Evolutionary conservation across 2,888 invertebrate genomes (phyloP).

Genomic region (Dryocosmus kuriphilus): DNA sequence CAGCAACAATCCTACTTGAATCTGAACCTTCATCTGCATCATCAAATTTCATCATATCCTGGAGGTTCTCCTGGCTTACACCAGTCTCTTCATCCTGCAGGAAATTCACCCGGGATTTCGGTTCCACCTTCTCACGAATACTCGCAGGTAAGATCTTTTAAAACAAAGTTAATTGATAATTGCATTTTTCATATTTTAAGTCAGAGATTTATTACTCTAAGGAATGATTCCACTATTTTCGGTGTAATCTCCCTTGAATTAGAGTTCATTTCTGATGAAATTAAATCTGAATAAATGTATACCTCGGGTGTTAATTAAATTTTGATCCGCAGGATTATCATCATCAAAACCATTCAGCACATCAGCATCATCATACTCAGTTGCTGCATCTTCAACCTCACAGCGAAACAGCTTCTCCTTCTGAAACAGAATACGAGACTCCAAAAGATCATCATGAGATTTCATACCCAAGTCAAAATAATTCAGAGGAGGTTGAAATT

Average conservation of each 20-base stretch:
- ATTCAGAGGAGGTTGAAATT: conserved; percentile 56
- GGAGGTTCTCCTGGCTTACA: conserved; percentile 51
- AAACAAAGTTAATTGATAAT: neutral
- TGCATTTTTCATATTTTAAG: too few relatives aligned
- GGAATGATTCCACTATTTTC: too few relatives aligned
- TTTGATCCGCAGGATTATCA: conserved; percentile 51
- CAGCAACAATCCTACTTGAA: conserved; percentile 79
- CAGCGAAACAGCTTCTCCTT: conserved; percentile 57
- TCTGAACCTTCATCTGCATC: conserved; percentile 74
- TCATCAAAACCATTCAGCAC: conserved; percentile 44
- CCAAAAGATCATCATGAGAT: conserved; percentile 68
- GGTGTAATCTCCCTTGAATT: too few relatives aligned
- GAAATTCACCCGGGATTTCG: conserved; percentile 46
- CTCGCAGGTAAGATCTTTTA: neutral
- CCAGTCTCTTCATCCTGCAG: conserved; percentile 48
- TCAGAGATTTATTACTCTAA: too few relatives aligned
- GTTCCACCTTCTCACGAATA: conserved; percentile 47
- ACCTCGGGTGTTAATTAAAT: neutral
- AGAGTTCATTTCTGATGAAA: too few relatives aligned
- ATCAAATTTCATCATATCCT: conserved; percentile 69
- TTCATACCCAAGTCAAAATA: conserved; percentile 58
- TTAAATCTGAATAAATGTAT: neutral
- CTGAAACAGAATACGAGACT: conserved; percentile 59
- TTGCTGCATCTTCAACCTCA: conserved; percentile 67
- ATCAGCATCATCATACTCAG: conserved; percentile 65